Evolutionary conservation across 2,797 vertebrate genomes (phyloP), one percentile per base, ranked within the genome.

Genomic region (Urocyon cinereoargenteus): DNA sequence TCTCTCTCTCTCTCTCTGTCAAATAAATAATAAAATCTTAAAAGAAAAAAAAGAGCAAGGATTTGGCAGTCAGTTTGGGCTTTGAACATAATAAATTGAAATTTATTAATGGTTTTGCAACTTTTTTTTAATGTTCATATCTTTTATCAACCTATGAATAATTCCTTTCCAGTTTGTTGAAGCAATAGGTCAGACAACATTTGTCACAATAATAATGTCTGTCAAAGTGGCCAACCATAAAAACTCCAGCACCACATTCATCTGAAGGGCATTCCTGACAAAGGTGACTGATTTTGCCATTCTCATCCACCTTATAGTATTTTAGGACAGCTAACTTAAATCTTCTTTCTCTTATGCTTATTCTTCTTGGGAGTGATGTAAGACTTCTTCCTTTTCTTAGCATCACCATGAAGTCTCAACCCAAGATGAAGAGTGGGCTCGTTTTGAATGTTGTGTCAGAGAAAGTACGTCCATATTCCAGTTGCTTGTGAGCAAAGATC

Each of bases 11-110:
- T 45, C 40, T 40, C 40, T 45, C 40, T 45, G 40, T 45, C 40
- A 45, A 45, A 45, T 40, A 40, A 40, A 40, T 45, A 45, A 45
- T 45, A 45, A 45, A 45, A 45, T 45, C 40, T 45, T 45, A 45
- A 45, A 45, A 45, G 40, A 45, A 7, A 45, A 40, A 45, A 45
- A 70, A 96, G 72, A 89, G 28, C 16, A 31, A 86, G 19, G 61
- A 70, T 31, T 87, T 83, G 79, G 26, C 51, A 86, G 45, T 83
- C 26, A 88, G 21, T 72, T 90, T 77, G 28, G 24, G 19, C 49
- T 84, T 73, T 83, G 68, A 92, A 75, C 90, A 92, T 59, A 90
- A 51, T 70, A 94, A 79, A 61, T 81, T 49, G 55, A 34, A 34
- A 95, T 94, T 68, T 88, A 62, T 86, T 77, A 64, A 53, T 10